phyloP scores from a whole-genome alignment of 2,797 vertebrate genomes.

The Myotis findleyi region DNA sequence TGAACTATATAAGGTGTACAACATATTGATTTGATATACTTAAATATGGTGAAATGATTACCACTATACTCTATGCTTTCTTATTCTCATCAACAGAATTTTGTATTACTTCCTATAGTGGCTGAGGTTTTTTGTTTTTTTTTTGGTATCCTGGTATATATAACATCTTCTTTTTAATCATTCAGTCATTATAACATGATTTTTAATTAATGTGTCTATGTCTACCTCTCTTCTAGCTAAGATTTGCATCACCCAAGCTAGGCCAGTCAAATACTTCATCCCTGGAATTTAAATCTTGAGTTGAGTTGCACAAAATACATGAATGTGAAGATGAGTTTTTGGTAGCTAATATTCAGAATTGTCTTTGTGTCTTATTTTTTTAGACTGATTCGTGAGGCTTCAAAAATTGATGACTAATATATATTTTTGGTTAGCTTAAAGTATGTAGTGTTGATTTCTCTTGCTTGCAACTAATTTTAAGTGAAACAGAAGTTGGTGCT shows the following conservation, averaged over 20 bases:
- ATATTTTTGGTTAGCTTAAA: neutral
- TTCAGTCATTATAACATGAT: neutral
- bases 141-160: neutral
- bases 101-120: neutral
- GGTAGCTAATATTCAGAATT: neutral
- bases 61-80: neutral
- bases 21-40: too few relatives aligned
- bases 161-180: neutral
- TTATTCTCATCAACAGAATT: neutral
- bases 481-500: neutral
- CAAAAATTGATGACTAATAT: neutral
- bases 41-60: neutral
- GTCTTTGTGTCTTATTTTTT: neutral
- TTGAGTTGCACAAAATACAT: neutral
- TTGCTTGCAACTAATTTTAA: neutral
- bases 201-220: neutral
- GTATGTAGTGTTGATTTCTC: neutral
- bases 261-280: neutral
- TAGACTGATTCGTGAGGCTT: neutral
- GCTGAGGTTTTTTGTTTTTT: neutral
- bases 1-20: neutral
- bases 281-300: neutral
- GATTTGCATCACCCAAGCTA: neutral
- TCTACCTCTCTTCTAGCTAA: neutral
- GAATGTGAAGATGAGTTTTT: neutral